Evolutionary conservation across 2,113 vertebrate species (phyloP).

Genomic region (Eolophus roseicapilla): DNA sequence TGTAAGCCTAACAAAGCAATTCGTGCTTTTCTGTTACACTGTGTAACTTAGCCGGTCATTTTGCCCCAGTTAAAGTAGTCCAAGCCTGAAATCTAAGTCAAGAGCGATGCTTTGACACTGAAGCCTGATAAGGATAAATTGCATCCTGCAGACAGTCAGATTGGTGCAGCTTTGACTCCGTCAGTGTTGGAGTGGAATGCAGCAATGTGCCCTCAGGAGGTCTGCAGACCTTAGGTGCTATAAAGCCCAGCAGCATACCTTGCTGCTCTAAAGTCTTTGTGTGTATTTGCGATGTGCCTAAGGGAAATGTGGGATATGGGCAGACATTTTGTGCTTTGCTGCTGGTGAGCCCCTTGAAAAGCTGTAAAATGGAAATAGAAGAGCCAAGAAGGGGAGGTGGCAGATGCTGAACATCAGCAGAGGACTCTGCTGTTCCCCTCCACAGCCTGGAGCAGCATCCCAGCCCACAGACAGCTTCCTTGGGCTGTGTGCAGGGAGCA

Average conservation of each 20-base stretch:
- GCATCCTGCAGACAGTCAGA: accelerated
- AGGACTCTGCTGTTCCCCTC: not conserved
- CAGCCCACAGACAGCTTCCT: not conserved
- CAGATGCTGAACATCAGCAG: not conserved
- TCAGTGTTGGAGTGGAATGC: accelerated
- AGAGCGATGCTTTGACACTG: not conserved
- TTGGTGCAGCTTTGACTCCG: accelerated
- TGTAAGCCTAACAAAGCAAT: not conserved
- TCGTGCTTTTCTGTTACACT: not conserved
- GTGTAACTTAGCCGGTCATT: not conserved
- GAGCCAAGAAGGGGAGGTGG: not conserved
- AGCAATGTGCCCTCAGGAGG: not conserved
- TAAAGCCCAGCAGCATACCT: not conserved
- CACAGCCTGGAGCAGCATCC: not conserved
- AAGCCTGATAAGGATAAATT: not conserved
- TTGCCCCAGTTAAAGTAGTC: not conserved
- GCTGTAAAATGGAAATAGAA: not conserved
- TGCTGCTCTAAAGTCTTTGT: not conserved
- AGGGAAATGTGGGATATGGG: not conserved
- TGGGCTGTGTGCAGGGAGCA: not conserved
- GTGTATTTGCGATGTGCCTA: accelerated
- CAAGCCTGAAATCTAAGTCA: not conserved
- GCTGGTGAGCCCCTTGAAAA: not conserved
- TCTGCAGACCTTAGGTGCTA: accelerated
- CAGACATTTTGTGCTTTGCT: not conserved